Conservation (phyloP, 1,140 invertebrate species). For the Aphaenogaster floridana region DNA sequence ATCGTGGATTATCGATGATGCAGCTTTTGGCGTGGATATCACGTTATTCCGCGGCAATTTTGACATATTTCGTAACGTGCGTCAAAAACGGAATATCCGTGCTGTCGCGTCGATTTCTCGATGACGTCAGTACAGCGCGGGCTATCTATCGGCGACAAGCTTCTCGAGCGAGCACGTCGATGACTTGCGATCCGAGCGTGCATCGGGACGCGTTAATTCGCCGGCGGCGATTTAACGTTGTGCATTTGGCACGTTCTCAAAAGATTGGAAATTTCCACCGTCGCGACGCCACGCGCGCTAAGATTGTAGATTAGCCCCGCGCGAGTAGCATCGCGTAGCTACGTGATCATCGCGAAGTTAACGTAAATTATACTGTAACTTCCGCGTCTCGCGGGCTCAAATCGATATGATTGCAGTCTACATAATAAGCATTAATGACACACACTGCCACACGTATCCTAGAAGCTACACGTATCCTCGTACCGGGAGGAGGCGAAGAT, state of each 20-base stretch:
- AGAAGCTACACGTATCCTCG: neutral
- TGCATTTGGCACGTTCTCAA: constrained; percentile 50
- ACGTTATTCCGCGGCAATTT: constrained; percentile 45
- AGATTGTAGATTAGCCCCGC: constrained; percentile 41
- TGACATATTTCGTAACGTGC: constrained; percentile 67
- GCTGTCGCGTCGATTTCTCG: neutral
- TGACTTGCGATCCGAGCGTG: constrained; percentile 26
- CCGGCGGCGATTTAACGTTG: constrained; percentile 43
- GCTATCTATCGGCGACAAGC: neutral
- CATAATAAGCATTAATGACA: constrained; percentile 52
- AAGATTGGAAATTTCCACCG: constrained; percentile 62
- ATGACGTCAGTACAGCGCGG: constrained; percentile 29
- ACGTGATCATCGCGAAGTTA: constrained; percentile 28
- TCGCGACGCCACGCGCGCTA: constrained; percentile 36
- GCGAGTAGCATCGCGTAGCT: constrained; percentile 16
- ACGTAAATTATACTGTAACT: constrained; percentile 41
- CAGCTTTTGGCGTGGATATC: constrained; percentile 42
- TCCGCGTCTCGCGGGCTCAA: constrained; percentile 13
- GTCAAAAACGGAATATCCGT: constrained; percentile 38
- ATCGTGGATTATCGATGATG: constrained; percentile 48
- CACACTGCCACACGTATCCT: neutral
- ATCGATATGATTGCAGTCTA: constrained; percentile 37
- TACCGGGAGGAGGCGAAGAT: neutral
- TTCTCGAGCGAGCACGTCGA: constrained; percentile 26
- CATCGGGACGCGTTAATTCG: constrained; percentile 39